Evolutionary conservation across 2,888 invertebrate genomes (phyloP), one percentile per base, ranked within the genome.

Genomic region (Drosophila multiciliata): DNA sequence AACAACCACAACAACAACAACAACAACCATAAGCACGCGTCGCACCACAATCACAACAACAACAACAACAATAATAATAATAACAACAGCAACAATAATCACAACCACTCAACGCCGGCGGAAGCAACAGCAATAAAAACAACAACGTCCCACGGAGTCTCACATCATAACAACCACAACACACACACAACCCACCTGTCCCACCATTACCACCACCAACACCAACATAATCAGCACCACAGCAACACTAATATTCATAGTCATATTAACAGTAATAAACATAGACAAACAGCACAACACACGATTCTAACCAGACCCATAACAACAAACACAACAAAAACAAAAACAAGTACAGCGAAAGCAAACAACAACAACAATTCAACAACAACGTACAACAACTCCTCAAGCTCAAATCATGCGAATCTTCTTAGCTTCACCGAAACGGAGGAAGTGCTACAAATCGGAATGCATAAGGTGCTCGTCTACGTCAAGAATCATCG

Each of bases 381-480:
- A 54, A 67, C 62, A 53, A 69, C 66, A 49, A 81, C 91, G 90
- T 91, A 89, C 91, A 91, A 90, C 80, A 91, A 90, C 82, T 88
- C 92, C 90, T 90, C 87, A 89, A 90, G 91, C 90, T 90, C 87
- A 89, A 90, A 90, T 89, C 90, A 92, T 90, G 90, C 91, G 89
- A 92, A 91, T 92, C 91, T 92, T 93, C 94, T 83, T 93, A 96
- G 96, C 92, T 96, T 96, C 92, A 95, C 96, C 86, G 96, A 96
- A 93, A 96, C 95, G 53, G 97, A 97, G 82, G 97, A 97, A 91
- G 97, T 97, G 89, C 94, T 97, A 66, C 96, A 97, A 91, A 97
- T 97, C 64, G 97, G 97, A 58, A 97, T 98, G 97, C 97, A 97
- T 93, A 98, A 98, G 94, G 97, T 98, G 67, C 94, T 98, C 66